A percentile compares a stretch with the other conserved stretches of the same genome.
Evolutionary conservation across 2,888 invertebrate species (phyloP).

Genomic region (Drosophila flavopinicola): DNA sequence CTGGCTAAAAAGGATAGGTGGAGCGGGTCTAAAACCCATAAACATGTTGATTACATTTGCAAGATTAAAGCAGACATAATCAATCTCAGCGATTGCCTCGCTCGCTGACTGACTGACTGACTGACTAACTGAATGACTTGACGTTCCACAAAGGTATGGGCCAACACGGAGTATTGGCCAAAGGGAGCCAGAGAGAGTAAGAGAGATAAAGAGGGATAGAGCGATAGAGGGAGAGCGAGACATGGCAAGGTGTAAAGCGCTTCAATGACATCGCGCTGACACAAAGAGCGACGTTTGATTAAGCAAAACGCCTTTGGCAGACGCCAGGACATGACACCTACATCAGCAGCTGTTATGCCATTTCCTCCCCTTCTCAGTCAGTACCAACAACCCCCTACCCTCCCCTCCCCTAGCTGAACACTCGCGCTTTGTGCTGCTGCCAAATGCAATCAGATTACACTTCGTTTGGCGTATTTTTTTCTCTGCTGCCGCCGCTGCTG

Average conservation of each 20-base stretch:
- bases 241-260: constrained; percentile 55
- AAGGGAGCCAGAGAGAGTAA: neutral
- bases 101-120: constrained; percentile 36
- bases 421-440: constrained; percentile 67
- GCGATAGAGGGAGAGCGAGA: neutral
- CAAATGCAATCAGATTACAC: constrained; percentile 79
- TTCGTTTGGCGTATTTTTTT: constrained; percentile 58
- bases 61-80: constrained; percentile 71
- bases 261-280: constrained; percentile 65
- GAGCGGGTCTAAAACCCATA: constrained; percentile 33
- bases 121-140: constrained; percentile 40
- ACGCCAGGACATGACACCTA: constrained; percentile 60
- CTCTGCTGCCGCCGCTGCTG: constrained; percentile 7
- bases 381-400: neutral
- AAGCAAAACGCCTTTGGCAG: constrained; percentile 75
- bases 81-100: constrained; percentile 69
- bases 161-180: constrained; percentile 21
- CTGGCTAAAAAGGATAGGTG: neutral
- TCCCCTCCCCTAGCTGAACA: constrained; percentile 2
- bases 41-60: constrained; percentile 67
- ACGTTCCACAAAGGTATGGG: constrained; percentile 18
- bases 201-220: neutral
- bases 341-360: constrained; percentile 13
- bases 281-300: constrained; percentile 75
- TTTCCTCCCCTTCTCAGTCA: neutral